Percentiles rank a stretch among this genome's conserved stretches.
Conservation (phyloP, 2,888 invertebrate species). For the Deilephila elpenor region DNA sequence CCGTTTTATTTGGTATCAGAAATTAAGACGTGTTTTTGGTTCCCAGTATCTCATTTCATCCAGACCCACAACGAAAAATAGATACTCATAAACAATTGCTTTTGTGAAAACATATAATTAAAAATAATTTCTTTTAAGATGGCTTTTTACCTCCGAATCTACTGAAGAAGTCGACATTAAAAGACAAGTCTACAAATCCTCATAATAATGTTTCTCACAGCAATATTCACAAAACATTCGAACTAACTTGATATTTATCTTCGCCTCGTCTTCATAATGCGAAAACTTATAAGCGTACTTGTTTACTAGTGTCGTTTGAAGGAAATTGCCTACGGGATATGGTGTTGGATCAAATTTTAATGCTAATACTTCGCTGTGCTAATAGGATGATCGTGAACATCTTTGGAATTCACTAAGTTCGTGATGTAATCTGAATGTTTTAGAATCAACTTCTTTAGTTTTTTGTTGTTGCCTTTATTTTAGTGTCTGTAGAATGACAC, state of each 20-base stretch:
- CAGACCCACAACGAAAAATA: no score
- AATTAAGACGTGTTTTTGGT: no score
- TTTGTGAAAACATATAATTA: no score
- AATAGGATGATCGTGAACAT: not conserved
- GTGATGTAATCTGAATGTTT: not conserved
- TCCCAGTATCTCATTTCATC: no score
- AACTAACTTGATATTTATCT: constrained; percentile 14
- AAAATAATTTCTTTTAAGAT: no score
- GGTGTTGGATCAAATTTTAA: not conserved
- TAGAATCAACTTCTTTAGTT: no score
- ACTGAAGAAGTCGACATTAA: no score
- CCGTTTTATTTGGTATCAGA: no score
- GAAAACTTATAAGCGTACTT: constrained; percentile 14
- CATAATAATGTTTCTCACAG: not conserved
- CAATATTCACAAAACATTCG: constrained; percentile 12
- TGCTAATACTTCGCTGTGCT: not conserved
- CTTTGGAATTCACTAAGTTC: not conserved
- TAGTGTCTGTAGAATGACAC: no score
- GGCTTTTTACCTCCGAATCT: no score
- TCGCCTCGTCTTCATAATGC: not conserved
- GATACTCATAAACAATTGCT: no score
- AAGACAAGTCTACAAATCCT: not conserved
- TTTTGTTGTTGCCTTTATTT: no score
- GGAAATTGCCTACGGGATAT: constrained; percentile 5
- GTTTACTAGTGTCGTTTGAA: constrained; percentile 17